A percentile compares a stretch with the other conserved stretches of the same genome.
These are phyloP conservation scores for Petrosia ficiformis DNA, from an alignment of 37 sponge, comb jelly and placozoan species.

Conservation along the genomic window DNA sequence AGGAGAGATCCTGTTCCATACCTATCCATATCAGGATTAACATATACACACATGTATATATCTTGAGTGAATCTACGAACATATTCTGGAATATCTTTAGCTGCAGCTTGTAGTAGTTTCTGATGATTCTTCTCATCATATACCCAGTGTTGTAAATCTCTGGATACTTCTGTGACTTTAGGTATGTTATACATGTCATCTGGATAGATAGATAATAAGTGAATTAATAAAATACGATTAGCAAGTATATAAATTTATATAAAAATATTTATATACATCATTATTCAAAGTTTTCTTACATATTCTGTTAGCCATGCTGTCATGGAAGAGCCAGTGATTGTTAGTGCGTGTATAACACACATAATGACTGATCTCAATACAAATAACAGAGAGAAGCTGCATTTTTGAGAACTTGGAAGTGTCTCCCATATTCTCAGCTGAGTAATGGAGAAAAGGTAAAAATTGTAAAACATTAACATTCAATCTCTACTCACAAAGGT, in stretches of 20 bases:
- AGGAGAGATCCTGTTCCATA: no score
- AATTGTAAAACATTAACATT: no score
- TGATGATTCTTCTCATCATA: no score
- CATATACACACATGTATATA: no score
- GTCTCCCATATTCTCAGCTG: background rate
- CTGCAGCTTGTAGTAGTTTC: no score
- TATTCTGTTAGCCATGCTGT: conserved; percentile 94
- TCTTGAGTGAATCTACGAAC: no score
- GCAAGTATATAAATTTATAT: no score
- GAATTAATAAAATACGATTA: background rate
- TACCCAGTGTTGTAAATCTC: conserved; percentile 61
- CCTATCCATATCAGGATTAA: no score
- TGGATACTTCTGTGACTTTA: conserved; percentile 43
- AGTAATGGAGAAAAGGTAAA: no score
- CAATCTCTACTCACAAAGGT: background rate
- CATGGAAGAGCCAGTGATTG: conserved; percentile 92
- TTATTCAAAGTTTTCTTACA: conserved; percentile 35
- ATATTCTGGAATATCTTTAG: no score
- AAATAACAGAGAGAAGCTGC: conserved; percentile 87
- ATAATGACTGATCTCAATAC: conserved; percentile 96
- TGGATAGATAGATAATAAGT: background rate
- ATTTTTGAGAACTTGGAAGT: conserved; percentile 5
- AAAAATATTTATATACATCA: background rate
- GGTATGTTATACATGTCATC: conserved; percentile 86
- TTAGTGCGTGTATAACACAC: conserved; percentile 79